Evolutionary conservation across 2,888 invertebrate genomes (phyloP).

Genomic region (Coremacera marginata): DNA sequence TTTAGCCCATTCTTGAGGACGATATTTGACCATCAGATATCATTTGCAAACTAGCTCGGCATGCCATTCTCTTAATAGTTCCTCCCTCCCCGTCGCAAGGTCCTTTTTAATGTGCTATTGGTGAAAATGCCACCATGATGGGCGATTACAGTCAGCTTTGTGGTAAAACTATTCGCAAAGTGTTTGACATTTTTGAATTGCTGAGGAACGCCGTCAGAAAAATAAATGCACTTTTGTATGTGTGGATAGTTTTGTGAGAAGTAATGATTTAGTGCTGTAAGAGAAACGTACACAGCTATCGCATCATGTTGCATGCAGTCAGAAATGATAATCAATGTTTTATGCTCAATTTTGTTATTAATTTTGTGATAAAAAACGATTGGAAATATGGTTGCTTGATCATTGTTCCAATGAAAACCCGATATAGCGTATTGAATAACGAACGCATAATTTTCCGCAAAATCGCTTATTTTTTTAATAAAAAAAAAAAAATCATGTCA

Average conservation of each 20-base stretch:
- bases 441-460: constrained; percentile 32
- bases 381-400: not conserved
- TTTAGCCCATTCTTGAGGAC: too few species aligned
- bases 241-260: not conserved
- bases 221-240: constrained; percentile 5
- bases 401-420: constrained; percentile 6
- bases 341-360: not conserved
- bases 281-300: too few species aligned
- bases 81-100: not conserved
- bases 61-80: not conserved
- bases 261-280: too few species aligned
- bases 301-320: too few species aligned
- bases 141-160: not conserved
- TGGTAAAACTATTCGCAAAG: not conserved
- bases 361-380: not conserved
- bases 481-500: too few species aligned
- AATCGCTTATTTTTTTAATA: too few species aligned
- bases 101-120: constrained; percentile 2
- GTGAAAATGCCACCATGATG: constrained; percentile 1
- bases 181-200: constrained; percentile 15
- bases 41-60: too few species aligned
- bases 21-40: too few species aligned
- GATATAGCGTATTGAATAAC: constrained; percentile 24
- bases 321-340: too few species aligned
- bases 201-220: constrained; percentile 14